Conservation (phyloP, 2,797 vertebrate genomes). For the Gymnoscopelus braueri region DNA sequence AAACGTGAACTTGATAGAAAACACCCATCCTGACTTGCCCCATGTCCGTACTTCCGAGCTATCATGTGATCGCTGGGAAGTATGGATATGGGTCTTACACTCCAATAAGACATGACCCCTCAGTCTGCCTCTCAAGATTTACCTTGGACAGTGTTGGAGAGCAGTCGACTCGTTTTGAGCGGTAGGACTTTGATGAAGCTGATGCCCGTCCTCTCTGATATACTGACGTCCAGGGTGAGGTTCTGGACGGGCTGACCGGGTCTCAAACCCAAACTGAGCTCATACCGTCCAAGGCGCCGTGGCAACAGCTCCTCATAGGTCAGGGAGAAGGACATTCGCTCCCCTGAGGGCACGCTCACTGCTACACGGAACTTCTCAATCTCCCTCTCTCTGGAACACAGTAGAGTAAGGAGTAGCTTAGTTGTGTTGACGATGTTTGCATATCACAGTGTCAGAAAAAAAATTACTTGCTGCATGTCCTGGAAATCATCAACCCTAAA, state of each 20-base stretch:
- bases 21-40: too few species aligned
- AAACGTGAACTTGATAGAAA: too few species aligned
- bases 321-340: conserved; percentile 78
- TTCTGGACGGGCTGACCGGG: conserved; percentile 82
- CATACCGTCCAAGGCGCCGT: conserved; percentile 81
- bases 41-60: too few species aligned
- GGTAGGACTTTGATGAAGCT: conserved; percentile 81
- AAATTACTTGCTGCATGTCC: background rate
- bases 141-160: conserved; percentile 79
- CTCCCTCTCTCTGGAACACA: conserved; percentile 80
- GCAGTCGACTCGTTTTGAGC: conserved; percentile 78
- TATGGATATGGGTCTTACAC: too few species aligned
- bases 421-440: background rate
- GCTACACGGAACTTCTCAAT: conserved; percentile 87
- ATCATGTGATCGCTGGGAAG: too few species aligned
- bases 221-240: conserved; percentile 82
- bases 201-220: conserved; percentile 83
- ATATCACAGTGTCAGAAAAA: conserved; percentile 1
- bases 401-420: background rate
- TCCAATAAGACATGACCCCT: too few species aligned
- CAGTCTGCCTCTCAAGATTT: conserved; percentile 9
- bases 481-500: background rate
- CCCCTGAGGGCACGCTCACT: conserved; percentile 80
- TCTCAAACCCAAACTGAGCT: conserved; percentile 82
- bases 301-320: conserved; percentile 85